These are phyloP conservation scores for Pachypanchax playfairii DNA, from an alignment of 2,113 vertebrate genomes.

Conservation along the genomic window DNA sequence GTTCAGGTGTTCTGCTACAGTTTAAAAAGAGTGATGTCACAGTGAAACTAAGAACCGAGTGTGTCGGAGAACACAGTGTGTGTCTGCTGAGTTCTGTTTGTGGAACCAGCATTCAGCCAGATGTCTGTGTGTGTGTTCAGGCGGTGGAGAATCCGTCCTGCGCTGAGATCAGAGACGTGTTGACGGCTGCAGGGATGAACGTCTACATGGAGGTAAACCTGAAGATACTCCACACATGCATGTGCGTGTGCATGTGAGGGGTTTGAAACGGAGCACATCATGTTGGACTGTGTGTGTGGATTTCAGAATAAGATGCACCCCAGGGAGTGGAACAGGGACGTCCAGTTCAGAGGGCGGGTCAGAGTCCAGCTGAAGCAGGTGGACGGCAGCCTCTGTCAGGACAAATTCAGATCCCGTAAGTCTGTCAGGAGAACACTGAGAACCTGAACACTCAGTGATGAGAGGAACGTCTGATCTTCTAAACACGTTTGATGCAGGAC, in stretches of 20 bases:
- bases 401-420: slow-evolving; percentile 91
- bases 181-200: slow-evolving; percentile 89
- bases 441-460: too few species aligned
- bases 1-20: not conserved
- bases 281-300: not conserved
- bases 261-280: not conserved
- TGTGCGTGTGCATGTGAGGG: not conserved
- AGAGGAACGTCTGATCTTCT: too few species aligned
- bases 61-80: too few species aligned
- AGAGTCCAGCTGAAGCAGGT: slow-evolving; percentile 90
- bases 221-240: fast-evolving
- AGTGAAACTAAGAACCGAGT: too few species aligned
- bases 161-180: slow-evolving; percentile 92
- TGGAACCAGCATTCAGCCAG: too few species aligned
- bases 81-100: too few species aligned
- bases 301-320: slow-evolving; percentile 90
- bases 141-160: slow-evolving; percentile 96
- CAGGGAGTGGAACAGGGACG: slow-evolving; percentile 93
- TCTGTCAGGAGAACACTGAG: not conserved
- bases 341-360: slow-evolving; percentile 91
- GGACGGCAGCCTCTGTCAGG: slow-evolving; percentile 88
- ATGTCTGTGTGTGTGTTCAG: slow-evolving; percentile 65
- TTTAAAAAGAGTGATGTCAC: too few species aligned
- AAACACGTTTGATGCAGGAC: too few species aligned
- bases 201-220: slow-evolving; percentile 86